These are phyloP conservation scores for Epirrhoe alternata DNA, from an alignment of 2,888 invertebrate species.

Conservation along the genomic window DNA sequence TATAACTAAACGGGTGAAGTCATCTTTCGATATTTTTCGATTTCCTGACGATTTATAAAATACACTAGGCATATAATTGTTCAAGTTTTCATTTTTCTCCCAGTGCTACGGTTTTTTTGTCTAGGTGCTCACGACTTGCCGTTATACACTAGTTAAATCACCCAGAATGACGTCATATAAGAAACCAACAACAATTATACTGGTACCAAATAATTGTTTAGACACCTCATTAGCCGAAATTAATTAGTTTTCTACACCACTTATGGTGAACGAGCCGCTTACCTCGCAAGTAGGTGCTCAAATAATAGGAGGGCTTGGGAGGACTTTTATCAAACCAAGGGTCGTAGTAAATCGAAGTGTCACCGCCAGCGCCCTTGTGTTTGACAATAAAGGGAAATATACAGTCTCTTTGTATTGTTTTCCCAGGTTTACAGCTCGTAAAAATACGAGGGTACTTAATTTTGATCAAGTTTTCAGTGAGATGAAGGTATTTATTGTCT, in stretches of 20 bases:
- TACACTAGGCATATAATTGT: too few relatives aligned
- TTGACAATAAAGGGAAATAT: conserved; percentile 75
- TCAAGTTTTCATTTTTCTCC: too few relatives aligned
- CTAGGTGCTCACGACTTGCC: too few relatives aligned
- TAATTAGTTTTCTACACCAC: conserved; percentile 47
- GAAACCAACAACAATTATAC: conserved; percentile 27
- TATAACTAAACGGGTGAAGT: too few relatives aligned
- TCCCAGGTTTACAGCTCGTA: conserved; percentile 46
- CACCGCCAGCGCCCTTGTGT: conserved; percentile 70
- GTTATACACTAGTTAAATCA: too few relatives aligned
- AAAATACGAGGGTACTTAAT: conserved; percentile 42
- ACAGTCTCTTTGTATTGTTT: conserved; percentile 70
- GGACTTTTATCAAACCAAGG: conserved; percentile 77
- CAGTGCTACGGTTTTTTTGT: too few relatives aligned
- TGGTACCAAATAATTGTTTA: conserved; percentile 39
- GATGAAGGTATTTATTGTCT: background rate
- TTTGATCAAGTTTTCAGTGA: conserved; percentile 40
- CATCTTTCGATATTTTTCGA: too few relatives aligned
- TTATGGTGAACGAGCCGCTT: conserved; percentile 44
- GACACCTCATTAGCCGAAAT: conserved; percentile 44
- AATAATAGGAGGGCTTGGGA: conserved; percentile 70
- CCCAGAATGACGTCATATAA: too few relatives aligned
- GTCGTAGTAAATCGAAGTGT: conserved; percentile 81
- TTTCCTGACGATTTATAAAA: too few relatives aligned
- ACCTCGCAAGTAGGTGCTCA: conserved; percentile 47